Percentiles rank a stretch among this genome's conserved stretches.
phyloP scores from a whole-genome alignment of 2,113 vertebrate genomes.

The Scomber japonicus region DNA sequence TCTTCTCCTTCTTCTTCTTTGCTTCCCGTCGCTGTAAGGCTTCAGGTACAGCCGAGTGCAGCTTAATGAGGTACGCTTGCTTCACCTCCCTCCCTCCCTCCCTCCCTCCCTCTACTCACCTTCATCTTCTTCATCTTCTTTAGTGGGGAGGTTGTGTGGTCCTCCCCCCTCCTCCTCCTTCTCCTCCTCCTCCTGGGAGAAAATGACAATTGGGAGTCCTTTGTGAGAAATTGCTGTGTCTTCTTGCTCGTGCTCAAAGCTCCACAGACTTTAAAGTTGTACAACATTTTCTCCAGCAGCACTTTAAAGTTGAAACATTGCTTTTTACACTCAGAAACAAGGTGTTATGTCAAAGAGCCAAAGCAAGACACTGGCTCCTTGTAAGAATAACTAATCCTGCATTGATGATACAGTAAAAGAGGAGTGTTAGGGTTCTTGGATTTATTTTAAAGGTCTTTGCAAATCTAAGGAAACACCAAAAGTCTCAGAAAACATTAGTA shows the following conservation, averaged over 20 bases:
- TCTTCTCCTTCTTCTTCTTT: too few species aligned
- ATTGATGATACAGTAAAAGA: too few species aligned
- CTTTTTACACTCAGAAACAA: not conserved
- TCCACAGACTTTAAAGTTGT: not conserved
- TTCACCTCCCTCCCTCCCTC: not conserved
- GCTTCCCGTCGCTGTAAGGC: not conserved
- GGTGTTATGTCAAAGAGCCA: too few species aligned
- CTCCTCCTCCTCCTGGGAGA: not conserved
- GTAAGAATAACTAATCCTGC: too few species aligned
- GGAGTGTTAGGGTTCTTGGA: too few species aligned
- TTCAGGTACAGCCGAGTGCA: conserved; percentile 25
- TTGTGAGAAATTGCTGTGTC: not conserved
- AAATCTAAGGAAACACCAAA: too few species aligned
- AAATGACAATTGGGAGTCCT: conserved; percentile 25
- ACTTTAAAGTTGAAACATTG: not conserved
- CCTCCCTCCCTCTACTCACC: too few species aligned
- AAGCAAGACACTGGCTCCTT: too few species aligned
- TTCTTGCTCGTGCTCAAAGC: not conserved
- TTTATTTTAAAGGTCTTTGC: too few species aligned
- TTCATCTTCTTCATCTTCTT: conserved; percentile 9
- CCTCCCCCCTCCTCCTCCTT: fast-evolving
- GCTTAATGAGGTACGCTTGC: conserved; percentile 36
- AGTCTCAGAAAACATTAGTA: too few species aligned
- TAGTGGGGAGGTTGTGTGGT: too few species aligned
- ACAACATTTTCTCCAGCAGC: not conserved